Percentiles rank a stretch among this genome's conserved stretches.
These are phyloP conservation scores for Crotalus horridus DNA, from an alignment of 2,113 vertebrate genomes.

Conservation along the genomic window DNA sequence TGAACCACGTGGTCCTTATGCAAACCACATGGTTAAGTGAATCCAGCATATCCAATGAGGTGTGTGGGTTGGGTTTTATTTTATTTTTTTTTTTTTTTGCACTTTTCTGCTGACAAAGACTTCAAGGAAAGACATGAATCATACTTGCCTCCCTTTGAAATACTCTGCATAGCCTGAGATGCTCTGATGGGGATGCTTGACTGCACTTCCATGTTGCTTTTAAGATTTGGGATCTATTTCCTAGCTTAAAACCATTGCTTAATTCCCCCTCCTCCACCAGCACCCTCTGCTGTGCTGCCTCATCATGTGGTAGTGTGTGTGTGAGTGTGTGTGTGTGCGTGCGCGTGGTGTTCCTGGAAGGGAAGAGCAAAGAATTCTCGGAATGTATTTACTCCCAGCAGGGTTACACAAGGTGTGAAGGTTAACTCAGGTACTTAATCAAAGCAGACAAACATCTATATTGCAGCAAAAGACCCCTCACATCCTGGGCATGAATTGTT, in stretches of 20 bases:
- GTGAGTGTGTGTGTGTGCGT: fast-evolving
- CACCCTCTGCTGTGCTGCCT: background rate
- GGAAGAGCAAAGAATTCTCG: background rate
- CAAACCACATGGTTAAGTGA: no score
- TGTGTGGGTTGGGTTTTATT: no score
- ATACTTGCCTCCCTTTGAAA: background rate
- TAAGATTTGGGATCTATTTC: background rate
- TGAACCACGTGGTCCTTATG: no score
- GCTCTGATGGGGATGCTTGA: background rate
- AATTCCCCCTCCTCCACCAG: background rate
- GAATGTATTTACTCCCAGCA: background rate
- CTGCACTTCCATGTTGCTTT: background rate
- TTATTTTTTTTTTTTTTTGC: no score
- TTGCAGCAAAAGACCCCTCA: background rate
- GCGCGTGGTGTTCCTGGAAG: background rate
- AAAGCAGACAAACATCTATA: background rate
- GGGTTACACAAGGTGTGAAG: background rate
- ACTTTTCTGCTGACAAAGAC: no score
- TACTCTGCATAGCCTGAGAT: background rate
- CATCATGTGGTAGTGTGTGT: background rate
- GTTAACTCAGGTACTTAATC: background rate
- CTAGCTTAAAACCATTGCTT: background rate
- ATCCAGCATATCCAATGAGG: no score
- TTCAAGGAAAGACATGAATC: background rate
- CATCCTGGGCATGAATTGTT: background rate